Percentiles rank a stretch among this genome's conserved stretches.
phyloP scores from a whole-genome alignment of 1,140 invertebrate species.

The Heliconius melpomene region DNA sequence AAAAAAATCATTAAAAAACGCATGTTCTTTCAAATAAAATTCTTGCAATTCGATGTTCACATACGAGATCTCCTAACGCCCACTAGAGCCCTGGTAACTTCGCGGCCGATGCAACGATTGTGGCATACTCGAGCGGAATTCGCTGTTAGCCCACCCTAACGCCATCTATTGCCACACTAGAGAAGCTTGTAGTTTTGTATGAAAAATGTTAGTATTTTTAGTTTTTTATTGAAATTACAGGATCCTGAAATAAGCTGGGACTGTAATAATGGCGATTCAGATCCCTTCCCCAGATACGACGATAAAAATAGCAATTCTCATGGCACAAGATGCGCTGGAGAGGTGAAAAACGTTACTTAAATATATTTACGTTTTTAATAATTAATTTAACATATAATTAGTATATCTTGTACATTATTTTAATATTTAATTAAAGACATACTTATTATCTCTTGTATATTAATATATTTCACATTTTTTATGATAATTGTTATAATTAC shows the following conservation, averaged over 20 bases:
- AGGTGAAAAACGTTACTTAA: constrained; percentile 71
- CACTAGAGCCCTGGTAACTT: constrained; percentile 57
- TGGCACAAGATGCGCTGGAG: constrained; percentile 92
- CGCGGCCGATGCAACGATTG: constrained; percentile 62
- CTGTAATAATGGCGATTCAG: constrained; percentile 88
- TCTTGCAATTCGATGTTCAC: neutral
- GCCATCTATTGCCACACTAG: constrained; percentile 6
- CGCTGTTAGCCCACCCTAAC: neutral
- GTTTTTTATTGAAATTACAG: constrained; percentile 68
- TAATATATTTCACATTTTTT: neutral
- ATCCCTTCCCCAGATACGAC: constrained; percentile 89
- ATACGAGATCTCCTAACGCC: constrained; percentile 10
- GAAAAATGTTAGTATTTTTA: neutral
- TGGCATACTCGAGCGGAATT: constrained; percentile 15
- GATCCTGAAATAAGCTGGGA: constrained; percentile 93
- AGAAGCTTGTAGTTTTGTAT: neutral
- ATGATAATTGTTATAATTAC: neutral
- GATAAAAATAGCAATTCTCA: constrained; percentile 85
- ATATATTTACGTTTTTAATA: neutral
- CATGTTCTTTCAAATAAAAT: neutral
- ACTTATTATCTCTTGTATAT: neutral
- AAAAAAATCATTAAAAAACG: neutral
- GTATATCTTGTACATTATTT: too few species aligned
- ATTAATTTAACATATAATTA: too few species aligned
- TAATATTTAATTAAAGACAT: neutral